phyloP scores from a whole-genome alignment of 23 tunicate species.

The Clavelina lepadiformis region DNA sequence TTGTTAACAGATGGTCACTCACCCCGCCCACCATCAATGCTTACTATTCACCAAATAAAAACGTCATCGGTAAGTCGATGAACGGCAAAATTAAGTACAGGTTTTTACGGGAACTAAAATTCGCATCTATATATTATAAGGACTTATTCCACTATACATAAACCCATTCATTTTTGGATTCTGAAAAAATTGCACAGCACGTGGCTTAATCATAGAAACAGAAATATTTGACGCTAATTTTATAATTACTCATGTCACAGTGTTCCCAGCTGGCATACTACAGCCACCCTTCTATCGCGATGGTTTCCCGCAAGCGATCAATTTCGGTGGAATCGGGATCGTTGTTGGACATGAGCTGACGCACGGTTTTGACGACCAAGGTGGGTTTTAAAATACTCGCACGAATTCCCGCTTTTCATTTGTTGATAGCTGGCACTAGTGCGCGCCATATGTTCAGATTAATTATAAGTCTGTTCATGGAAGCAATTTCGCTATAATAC shows the following conservation, averaged over 20 bases:
- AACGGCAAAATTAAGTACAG: no score
- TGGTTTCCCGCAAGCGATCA: slow-evolving; percentile 54
- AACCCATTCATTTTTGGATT: no score
- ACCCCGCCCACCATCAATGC: slow-evolving; percentile 76
- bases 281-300: slow-evolving; percentile 77
- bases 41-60: slow-evolving; percentile 53
- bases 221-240: no score
- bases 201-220: no score
- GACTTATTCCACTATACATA: no score
- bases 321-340: slow-evolving; percentile 80
- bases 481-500: no score
- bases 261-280: slow-evolving; percentile 83
- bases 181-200: no score
- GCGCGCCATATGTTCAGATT: no score
- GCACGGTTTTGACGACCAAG: slow-evolving; percentile 89
- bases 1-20: slow-evolving; percentile 67
- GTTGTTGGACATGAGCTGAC: slow-evolving; percentile 86
- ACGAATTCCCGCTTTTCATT: no score
- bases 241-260: slow-evolving; percentile 24
- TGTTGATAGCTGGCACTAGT: no score
- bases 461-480: background rate
- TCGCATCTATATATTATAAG: no score
- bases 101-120: no score
- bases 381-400: slow-evolving; percentile 19
- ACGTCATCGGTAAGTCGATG: slow-evolving; percentile 54